These are phyloP conservation scores for Choloepus hoffmanni DNA, from an alignment of 2,113 vertebrate species.

Conservation along the genomic window DNA sequence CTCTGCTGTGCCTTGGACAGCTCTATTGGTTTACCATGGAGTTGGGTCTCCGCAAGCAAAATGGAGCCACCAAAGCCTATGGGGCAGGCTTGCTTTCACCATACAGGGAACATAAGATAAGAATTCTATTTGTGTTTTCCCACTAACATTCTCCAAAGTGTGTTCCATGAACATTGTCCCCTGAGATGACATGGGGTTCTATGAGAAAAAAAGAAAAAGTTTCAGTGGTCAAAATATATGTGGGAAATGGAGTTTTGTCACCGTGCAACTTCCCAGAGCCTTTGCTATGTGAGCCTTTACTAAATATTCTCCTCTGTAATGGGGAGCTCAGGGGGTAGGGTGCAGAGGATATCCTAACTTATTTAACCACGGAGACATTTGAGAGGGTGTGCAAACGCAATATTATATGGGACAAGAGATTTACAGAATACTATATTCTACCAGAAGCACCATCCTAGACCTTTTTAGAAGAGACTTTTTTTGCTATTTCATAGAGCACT, in stretches of 20 bases:
- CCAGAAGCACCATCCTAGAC: background rate
- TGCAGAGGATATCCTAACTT: background rate
- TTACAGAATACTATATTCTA: background rate
- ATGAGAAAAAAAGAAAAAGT: background rate
- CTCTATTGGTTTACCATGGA: constrained; percentile 92
- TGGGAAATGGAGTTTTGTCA: constrained; percentile 4
- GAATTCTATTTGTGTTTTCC: constrained; percentile 48
- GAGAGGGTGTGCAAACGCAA: background rate
- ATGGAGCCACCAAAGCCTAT: constrained; percentile 88
- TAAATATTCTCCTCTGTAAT: background rate
- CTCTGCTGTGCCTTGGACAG: constrained; percentile 61
- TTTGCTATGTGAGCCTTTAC: background rate
- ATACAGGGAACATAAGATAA: constrained; percentile 89
- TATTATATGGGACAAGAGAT: fast-evolving
- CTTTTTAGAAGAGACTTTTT: background rate
- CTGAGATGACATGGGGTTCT: background rate
- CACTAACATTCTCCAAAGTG: background rate
- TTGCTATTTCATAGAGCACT: background rate
- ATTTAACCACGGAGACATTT: background rate
- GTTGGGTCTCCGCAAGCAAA: constrained; percentile 91
- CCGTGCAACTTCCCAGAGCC: background rate
- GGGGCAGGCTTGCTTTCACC: constrained; percentile 90
- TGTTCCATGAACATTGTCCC: background rate
- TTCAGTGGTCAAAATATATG: background rate
- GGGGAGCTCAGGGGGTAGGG: background rate